A percentile compares a stretch with the other conserved stretches of the same genome.
Conservation (phyloP, 2,797 vertebrate species). For the Poeciliopsis turneri region DNA sequence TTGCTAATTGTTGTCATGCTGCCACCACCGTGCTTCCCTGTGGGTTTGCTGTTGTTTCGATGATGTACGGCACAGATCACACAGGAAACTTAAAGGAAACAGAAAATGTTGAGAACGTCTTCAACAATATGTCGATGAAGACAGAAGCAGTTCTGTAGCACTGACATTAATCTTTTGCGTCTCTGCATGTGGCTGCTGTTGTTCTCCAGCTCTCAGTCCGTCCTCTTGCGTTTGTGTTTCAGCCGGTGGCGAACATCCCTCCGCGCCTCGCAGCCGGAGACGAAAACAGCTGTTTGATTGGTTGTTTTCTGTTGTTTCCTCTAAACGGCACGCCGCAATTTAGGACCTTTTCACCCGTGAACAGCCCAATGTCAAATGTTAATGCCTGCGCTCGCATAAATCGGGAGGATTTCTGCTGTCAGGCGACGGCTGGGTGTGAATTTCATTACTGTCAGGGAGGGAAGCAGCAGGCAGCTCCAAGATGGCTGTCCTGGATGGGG, state of each 20-base stretch:
- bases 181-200: not conserved
- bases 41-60: not conserved
- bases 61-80: no score
- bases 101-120: no score
- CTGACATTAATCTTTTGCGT: not conserved
- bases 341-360: conserved; percentile 61
- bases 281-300: conserved; percentile 5
- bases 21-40: not conserved
- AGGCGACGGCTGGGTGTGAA: conserved; percentile 48
- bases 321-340: conserved; percentile 56
- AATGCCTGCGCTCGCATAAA: conserved; percentile 61
- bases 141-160: no score
- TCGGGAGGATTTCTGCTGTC: conserved; percentile 29
- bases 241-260: not conserved
- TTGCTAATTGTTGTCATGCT: not conserved
- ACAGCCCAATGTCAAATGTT: conserved; percentile 64
- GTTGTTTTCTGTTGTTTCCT: conserved; percentile 42
- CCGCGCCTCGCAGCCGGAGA: not conserved
- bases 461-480: conserved; percentile 56
- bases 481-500: conserved; percentile 47
- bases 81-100: no score
- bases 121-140: no score
- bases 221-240: not conserved
- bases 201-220: not conserved
- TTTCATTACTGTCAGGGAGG: conserved; percentile 65